Conservation (phyloP, 92 coral and sea anemone genomes). For the Blastomussa wellsi region DNA sequence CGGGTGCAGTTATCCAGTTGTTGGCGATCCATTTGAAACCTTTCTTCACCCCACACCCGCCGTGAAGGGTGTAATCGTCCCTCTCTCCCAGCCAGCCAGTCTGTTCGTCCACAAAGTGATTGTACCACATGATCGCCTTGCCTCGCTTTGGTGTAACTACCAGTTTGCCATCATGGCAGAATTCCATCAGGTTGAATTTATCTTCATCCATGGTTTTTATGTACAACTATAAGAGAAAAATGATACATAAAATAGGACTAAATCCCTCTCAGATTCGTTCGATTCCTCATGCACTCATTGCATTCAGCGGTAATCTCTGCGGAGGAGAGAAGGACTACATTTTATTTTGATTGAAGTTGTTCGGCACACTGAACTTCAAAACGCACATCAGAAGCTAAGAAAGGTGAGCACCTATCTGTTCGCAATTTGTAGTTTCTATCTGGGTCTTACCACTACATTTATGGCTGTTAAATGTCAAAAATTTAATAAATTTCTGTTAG, state of each 20-base stretch:
- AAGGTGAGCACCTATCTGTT: no score
- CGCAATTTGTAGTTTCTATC: no score
- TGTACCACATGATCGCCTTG: slow-evolving; percentile 85
- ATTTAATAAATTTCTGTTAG: no score
- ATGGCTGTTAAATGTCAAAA: no score
- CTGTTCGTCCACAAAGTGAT: slow-evolving; percentile 84
- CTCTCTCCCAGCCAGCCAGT: slow-evolving; percentile 80
- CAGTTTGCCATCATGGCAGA: slow-evolving; percentile 70
- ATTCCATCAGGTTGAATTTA: slow-evolving; percentile 74
- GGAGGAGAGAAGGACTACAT: no score
- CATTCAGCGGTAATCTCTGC: no score
- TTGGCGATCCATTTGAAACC: slow-evolving; percentile 87
- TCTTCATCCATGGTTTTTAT: slow-evolving; percentile 66
- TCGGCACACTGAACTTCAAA: no score
- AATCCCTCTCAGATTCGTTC: no score
- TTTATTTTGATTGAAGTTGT: no score
- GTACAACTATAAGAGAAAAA: slow-evolving; percentile 7
- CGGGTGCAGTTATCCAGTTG: slow-evolving; percentile 87
- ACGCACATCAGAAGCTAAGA: no score
- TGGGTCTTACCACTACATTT: no score
- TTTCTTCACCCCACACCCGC: slow-evolving; percentile 79
- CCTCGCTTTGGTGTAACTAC: slow-evolving; percentile 76
- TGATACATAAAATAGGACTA: neutral
- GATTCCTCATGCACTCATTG: no score
- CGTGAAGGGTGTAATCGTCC: slow-evolving; percentile 83